phyloP scores from a whole-genome alignment of 2,888 invertebrate genomes.

The Leistus spinibarbis region DNA sequence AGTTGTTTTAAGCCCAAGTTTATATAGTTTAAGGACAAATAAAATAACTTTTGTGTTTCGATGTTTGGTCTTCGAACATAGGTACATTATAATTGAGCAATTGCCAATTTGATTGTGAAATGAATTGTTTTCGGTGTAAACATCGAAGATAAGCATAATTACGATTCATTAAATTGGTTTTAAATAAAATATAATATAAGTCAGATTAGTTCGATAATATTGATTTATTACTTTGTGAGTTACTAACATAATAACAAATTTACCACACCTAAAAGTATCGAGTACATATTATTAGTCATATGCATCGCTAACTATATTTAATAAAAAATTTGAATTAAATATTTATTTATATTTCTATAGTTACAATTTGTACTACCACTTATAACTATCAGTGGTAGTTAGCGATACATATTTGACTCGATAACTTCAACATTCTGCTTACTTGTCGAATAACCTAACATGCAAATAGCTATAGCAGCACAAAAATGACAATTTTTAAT shows the following conservation, averaged over 20 bases:
- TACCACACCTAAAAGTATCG: conserved; percentile 11
- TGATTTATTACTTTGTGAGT: neutral
- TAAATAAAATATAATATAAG: neutral
- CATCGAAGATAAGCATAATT: too few species aligned
- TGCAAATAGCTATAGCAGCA: conserved; percentile 28
- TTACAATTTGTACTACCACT: too few species aligned
- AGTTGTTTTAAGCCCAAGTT: neutral
- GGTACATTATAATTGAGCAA: neutral
- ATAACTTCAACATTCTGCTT: neutral
- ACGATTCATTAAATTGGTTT: neutral
- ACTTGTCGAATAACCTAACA: conserved; percentile 32
- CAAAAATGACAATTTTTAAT: neutral
- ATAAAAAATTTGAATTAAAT: neutral
- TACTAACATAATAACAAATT: conserved; percentile 35
- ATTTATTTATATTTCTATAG: too few species aligned
- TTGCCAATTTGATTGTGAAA: neutral
- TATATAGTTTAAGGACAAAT: neutral
- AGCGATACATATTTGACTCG: neutral
- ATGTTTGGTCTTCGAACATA: neutral
- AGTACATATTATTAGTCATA: conserved; percentile 14
- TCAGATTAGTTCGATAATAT: neutral
- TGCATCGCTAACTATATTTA: neutral
- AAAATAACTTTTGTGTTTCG: neutral
- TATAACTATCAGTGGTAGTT: neutral
- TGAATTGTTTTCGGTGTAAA: neutral